phyloP scores from a whole-genome alignment of 2,113 vertebrate genomes.

The Aix galericulata region DNA sequence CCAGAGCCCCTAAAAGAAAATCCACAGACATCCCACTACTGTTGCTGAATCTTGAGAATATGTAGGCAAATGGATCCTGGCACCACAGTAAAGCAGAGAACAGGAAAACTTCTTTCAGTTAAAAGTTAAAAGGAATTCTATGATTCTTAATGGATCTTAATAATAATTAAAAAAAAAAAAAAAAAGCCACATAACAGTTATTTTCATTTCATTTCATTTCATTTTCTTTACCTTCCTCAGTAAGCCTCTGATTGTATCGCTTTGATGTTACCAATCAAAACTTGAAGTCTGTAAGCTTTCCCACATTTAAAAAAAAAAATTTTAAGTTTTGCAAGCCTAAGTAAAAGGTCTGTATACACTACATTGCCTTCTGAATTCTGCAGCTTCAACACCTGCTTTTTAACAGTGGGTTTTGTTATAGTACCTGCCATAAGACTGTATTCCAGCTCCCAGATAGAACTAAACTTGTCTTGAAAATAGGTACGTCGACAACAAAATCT shows the following conservation, averaged over 20 bases:
- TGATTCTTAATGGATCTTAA: conserved; percentile 60
- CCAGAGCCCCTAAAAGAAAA: background rate
- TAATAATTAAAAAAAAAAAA: background rate
- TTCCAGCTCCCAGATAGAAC: conserved; percentile 42
- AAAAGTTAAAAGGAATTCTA: conserved; percentile 48
- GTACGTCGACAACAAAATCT: conserved; percentile 16
- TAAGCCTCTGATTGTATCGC: conserved; percentile 49
- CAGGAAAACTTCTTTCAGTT: conserved; percentile 72
- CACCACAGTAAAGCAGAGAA: conserved; percentile 61
- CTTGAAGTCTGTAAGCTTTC: conserved; percentile 3
- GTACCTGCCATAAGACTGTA: background rate
- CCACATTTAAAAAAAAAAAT: conserved; percentile 44
- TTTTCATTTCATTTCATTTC: conserved; percentile 1
- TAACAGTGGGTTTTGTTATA: background rate
- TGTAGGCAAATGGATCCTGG: background rate
- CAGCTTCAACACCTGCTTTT: background rate
- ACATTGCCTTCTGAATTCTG: conserved; percentile 21
- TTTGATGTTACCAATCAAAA: conserved; percentile 35
- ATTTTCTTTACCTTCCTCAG: conserved; percentile 62
- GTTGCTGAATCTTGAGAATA: background rate
- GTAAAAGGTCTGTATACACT: conserved; percentile 9
- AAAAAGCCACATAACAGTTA: conserved; percentile 31
- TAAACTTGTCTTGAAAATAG: conserved; percentile 30
- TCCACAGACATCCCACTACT: background rate
- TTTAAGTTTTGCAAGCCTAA: background rate